These are phyloP conservation scores for Prosopocoilus inquinatus DNA, from an alignment of 2,888 invertebrate species.

Conservation along the genomic window DNA sequence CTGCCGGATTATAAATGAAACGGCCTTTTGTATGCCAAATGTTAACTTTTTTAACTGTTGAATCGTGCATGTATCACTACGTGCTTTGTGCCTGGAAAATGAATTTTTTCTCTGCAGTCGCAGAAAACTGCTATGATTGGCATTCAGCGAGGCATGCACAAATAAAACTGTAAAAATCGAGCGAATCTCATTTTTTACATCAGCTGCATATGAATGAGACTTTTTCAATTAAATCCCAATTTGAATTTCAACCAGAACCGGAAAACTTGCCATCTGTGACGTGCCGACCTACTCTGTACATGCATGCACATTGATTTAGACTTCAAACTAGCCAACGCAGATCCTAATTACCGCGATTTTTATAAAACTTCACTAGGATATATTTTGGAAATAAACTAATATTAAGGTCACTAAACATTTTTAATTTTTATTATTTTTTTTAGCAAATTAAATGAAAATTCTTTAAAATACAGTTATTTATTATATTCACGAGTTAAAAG, in stretches of 20 bases:
- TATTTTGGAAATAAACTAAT: no score
- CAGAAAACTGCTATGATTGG: slow-evolving; percentile 40
- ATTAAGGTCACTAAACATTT: no score
- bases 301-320: slow-evolving; percentile 17
- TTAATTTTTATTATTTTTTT: no score
- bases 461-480: no score
- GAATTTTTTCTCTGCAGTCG: slow-evolving; percentile 28
- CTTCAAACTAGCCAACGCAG: slow-evolving; percentile 4
- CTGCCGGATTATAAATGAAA: slow-evolving; percentile 48
- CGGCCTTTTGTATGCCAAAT: slow-evolving; percentile 37
- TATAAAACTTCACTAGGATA: no score
- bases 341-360: no score
- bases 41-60: slow-evolving; percentile 45
- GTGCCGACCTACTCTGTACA: slow-evolving; percentile 1
- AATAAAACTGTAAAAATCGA: slow-evolving; percentile 48
- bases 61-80: slow-evolving; percentile 47
- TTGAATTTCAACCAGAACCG: slow-evolving; percentile 43
- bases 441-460: no score
- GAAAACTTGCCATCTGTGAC: slow-evolving; percentile 40
- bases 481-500: no score
- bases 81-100: slow-evolving; percentile 40
- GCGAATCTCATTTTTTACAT: slow-evolving; percentile 48
- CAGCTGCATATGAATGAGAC: slow-evolving; percentile 52
- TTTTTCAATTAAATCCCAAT: slow-evolving; percentile 53
- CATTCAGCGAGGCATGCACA: slow-evolving; percentile 44